A percentile compares a stretch with the other conserved stretches of the same genome.
These are phyloP conservation scores for Trimorus sp. DNA, from an alignment of 2,888 invertebrate species.

Conservation along the genomic window DNA sequence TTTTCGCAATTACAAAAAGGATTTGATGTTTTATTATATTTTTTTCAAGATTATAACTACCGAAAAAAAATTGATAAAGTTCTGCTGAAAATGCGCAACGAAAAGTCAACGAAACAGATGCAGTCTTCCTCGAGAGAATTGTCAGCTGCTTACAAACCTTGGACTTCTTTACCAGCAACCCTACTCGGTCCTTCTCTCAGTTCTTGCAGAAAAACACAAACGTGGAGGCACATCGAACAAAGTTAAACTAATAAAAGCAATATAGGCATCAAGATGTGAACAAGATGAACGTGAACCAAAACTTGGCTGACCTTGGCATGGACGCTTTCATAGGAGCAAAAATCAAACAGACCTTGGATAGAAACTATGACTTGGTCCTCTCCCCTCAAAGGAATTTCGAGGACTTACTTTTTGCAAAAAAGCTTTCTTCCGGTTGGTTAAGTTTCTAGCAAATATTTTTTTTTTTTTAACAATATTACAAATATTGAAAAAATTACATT, in stretches of 20 bases:
- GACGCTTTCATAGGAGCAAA: slow-evolving; percentile 99
- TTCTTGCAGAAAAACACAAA: slow-evolving; percentile 92
- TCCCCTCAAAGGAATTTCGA: slow-evolving; percentile 96
- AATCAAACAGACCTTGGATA: slow-evolving; percentile 97
- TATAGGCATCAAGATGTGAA: slow-evolving; percentile 94
- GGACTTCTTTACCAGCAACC: slow-evolving; percentile 95
- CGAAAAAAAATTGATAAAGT: slow-evolving; percentile 99
- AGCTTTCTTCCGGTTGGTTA: slow-evolving; percentile 82
- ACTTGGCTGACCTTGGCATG: slow-evolving; percentile 97
- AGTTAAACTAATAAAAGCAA: slow-evolving; percentile 88
- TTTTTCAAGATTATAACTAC: slow-evolving; percentile 95
- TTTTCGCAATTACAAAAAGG: too few species aligned
- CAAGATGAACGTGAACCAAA: slow-evolving; percentile 88
- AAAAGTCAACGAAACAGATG: slow-evolving; percentile 83
- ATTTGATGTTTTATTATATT: too few species aligned
- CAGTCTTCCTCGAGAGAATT: slow-evolving; percentile 96
- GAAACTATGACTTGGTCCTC: slow-evolving; percentile 94
- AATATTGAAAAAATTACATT: too few species aligned
- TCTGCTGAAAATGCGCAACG: slow-evolving; percentile 92
- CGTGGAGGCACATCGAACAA: slow-evolving; percentile 83
- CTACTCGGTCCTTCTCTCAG: slow-evolving; percentile 90
- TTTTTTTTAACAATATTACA: too few species aligned
- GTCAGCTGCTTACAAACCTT: slow-evolving; percentile 93
- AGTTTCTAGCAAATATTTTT: too few species aligned
- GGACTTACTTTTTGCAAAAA: slow-evolving; percentile 89